Base-by-base conservation (phyloP, 2,888 invertebrate genomes). In the Cremastinae sp. region DNA sequence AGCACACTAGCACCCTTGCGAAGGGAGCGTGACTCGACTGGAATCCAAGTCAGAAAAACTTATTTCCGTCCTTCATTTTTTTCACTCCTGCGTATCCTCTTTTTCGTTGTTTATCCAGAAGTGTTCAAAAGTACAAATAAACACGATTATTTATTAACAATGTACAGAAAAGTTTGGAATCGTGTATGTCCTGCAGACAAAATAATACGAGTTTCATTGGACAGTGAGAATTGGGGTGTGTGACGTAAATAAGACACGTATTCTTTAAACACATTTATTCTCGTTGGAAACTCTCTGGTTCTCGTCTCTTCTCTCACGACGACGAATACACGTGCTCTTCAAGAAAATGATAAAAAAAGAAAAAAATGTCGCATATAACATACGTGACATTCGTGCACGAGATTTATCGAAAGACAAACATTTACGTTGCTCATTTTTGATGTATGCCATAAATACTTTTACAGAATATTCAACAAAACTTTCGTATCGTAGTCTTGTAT, bases 331-430 rank as follows among this genome's bases (percentile, higher is more conserved):
- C 68, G 58, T 64, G 41, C 45, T 58, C n/a, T n/a, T 9, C 9
- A 41, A 69, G n/a, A 51, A 59, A 41, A 14, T 5, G 35, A 35
- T 41, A 71, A 43, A 70, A 39, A 53, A 53, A 41, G 55, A 43
- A 70, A 39, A 53, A 53, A 41, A 61, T 20, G 20, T 4, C 45
- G 28, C 12, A 28, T 39, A 5, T 28, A 28, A 47, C 55, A 53
- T 41, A 71, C 43, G 58, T n/a, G 45, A 49, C 41, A 68, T 49
- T 22, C 49, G 28, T 37, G 39, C 28, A 28, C 51, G 58, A 64
- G 72, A 69, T 72, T 68, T 72, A 76, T 68, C 56, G 66, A 16
- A 66, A 62, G 61, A 75, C 51, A 72, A 76, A 76, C 72, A 72
- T 76, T 76, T 76, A 76, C 45, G 58, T 18, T 69, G 16, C 59